Evolutionary conservation across 2,888 invertebrate species (phyloP), one percentile per base, ranked within the genome.

Genomic region (Hipparchia semele): DNA sequence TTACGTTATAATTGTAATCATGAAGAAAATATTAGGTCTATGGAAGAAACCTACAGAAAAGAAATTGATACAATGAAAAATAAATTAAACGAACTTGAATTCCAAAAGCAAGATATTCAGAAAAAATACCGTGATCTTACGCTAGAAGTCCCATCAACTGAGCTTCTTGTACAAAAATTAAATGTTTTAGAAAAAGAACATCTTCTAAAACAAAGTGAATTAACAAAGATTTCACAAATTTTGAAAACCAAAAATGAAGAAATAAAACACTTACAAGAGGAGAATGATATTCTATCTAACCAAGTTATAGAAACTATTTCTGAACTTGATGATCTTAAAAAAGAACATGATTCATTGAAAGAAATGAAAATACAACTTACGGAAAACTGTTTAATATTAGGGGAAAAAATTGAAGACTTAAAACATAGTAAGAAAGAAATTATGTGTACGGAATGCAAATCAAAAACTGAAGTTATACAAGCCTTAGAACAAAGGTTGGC

Each of bases 251-350:
- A 87, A 75, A 83, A 78, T 71, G 77, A 79, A 58, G 78, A 90
- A 77, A 77, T 94, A 39, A 80, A 84, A 71, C 82, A 80, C 46
- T 84, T 95, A 74, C 94, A 94, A 84, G 85, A 86, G 12, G 95
- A 95, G 84, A 93, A 94, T 79, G 94, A 95, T 77, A 86, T 88
- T 65, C 84, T 96, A 45, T 95, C 96, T 0, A 94, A 89, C 58
- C 92, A 95, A 82, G 78, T 96, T 2, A 94, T 95, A 86, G 95
- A 96, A 65, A 93, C 86, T 74, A 89, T 95, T 68, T 92, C 94
- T 70, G 95, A 96, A 77, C 87, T 86, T 23, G 95, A 95, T 68
- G 81, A 84, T 51, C 84, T 95, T 3, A 94, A 87, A 73, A 86
- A 87, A 76, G 87, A 91, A 78, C 75, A 93, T n/a, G 79, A 86